Base-by-base conservation (phyloP, 92 coral and sea anemone species). In the Ricordea florida region DNA sequence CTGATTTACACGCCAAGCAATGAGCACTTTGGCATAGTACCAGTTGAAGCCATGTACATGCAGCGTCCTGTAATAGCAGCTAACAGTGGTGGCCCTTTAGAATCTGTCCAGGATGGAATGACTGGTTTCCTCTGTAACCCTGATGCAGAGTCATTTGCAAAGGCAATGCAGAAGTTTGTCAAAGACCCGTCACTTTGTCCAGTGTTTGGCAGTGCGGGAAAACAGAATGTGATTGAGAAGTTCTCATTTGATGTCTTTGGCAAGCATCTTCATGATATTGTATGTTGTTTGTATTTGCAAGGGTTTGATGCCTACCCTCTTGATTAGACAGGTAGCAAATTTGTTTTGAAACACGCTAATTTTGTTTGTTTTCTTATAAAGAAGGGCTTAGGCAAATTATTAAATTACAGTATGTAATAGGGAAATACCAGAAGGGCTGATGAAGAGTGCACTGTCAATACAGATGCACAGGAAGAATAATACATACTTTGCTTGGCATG, bases 191-290 rank as follows among this genome's bases (percentile, higher is more conserved):
- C 72, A 1, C 77, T 96, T 14, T 78, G 83, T 41, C 27, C 66
- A 35, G 69, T 46, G 14, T 85, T 92, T 81, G 99, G 99, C 28
- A 72, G 80, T 35, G 90, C 88, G 45, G 99, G 99, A 17, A 78
- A 79, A 16, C 66, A 74, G 2, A 97, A 96, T 43, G 99, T 96
- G 17, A 56, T 78, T 57, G 85, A 75, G 73, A 92, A 89, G 89
- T 96, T 96, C 89, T 96, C 99, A n/a, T 96, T 96, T 83, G 90
- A 96, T 9, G 99, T 83, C 13, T 96, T 96, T 87, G 93, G 96
- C 7, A 74, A 88, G 40, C 92, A 92, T 52, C 90, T 94, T 48
- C 92, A 92, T 61, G 62, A 76, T 49, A 87, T 92, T 77, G 97
- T 94, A 94, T 92, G 98, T 94, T 90, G 80, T 57, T 81, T 89